Evolutionary conservation across 92 coral and sea anemone species (phyloP), one percentile per base, ranked within the genome.

Genomic region (Heteractis magnifica): DNA sequence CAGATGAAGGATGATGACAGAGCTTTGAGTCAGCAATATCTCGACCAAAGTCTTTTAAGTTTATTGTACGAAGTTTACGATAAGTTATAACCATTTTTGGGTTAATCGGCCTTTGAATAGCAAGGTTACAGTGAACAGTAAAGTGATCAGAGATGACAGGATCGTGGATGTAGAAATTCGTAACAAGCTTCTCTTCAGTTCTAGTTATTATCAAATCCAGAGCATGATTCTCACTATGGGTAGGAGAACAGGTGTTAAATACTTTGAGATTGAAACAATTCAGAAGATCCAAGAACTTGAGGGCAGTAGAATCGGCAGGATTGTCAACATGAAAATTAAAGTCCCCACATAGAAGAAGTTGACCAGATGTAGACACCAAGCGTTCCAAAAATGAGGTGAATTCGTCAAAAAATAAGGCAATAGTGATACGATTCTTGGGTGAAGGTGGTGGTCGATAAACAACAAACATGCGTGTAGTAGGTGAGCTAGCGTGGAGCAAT

Each of bases 181-280:
- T 21, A 15, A 84, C 49, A 21, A 73, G 41, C 53, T 70, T 80
- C 59, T 87, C 85, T 23, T 83, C 87, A 18, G 77, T n/a, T 65
- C 87, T 77, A 7, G 90, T 83, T 11, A 87, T 87, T 20, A 87
- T 65, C 21, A 83, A 79, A 51, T 83, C 83, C 13, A 87, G 83
- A 53, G 13, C 58, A 53, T 53, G 58, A 12, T 12, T 12, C 1
- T 12, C 13, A 8, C 13, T 50, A 34, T 71, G 60, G 74, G 80
- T 44, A 11, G 34, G 70, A 53, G 53, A 51, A 49, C 52, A 9
- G 9, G 58, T 8, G 58, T 53, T 8, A 53, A 53, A 53, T 8
- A 8, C 9, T 49, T 49, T 21, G 86, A 86, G 74, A 52, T 80
- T 76, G 49, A 75, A 77, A 18, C 26, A 34, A 44, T 85, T 11